Percentiles rank a stretch among this genome's conserved stretches.
Conservation (phyloP, 2,797 vertebrate species). For the Echiichthys vipera region DNA sequence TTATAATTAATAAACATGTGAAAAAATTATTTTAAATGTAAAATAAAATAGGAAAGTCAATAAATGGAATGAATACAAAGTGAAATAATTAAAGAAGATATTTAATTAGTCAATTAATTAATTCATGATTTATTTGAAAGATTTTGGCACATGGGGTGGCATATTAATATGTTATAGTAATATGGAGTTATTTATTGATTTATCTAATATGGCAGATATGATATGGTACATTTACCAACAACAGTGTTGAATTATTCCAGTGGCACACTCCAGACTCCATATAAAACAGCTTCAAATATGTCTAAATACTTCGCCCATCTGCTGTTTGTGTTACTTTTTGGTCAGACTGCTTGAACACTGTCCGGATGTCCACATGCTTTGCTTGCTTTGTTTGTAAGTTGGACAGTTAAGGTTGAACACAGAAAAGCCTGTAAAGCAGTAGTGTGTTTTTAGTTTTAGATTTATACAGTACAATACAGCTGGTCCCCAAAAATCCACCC, state of each 20-base stretch:
- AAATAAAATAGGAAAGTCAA: too few species aligned
- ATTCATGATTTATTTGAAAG: too few species aligned
- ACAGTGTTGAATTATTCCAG: background rate
- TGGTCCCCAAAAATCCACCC: slow-evolving; percentile 70
- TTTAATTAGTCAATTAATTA: too few species aligned
- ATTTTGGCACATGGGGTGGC: too few species aligned
- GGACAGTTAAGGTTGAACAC: background rate
- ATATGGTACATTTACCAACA: background rate
- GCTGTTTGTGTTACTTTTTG: slow-evolving; percentile 50
- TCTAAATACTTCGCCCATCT: background rate
- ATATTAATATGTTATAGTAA: too few species aligned
- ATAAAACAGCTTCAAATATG: background rate
- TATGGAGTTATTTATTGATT: too few species aligned
- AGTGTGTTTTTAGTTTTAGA: slow-evolving; percentile 6
- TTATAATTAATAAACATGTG: too few species aligned
- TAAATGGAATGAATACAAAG: too few species aligned
- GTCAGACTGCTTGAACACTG: slow-evolving; percentile 42
- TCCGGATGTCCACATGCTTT: background rate
- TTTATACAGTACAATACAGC: slow-evolving; percentile 54
- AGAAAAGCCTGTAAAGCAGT: slow-evolving; percentile 39
- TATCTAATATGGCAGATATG: too few species aligned
- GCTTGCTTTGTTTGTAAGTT: background rate
- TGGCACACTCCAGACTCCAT: slow-evolving; percentile 31
- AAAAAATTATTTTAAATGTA: too few species aligned
- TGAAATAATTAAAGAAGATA: too few species aligned